phyloP scores from a whole-genome alignment of 2,888 invertebrate species.

The Pseudanteris insignis region DNA sequence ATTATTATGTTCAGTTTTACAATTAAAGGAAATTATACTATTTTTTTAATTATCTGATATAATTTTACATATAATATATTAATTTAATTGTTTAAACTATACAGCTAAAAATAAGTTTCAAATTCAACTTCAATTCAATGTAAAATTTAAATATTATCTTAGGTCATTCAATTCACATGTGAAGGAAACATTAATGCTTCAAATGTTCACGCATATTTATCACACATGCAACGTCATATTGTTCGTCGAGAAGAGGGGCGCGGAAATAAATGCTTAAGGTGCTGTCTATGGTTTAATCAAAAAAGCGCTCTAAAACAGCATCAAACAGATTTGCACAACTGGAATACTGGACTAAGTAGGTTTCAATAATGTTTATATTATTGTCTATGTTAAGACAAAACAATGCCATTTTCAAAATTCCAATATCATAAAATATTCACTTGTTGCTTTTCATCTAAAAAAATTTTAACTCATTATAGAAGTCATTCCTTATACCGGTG shows the following conservation, averaged over 20 bases:
- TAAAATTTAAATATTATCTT: background rate
- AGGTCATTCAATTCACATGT: conserved; percentile 64
- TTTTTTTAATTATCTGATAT: too few species aligned
- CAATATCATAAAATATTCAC: too few species aligned
- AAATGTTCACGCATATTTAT: conserved; percentile 74
- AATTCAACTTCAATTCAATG: too few species aligned
- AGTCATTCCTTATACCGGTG: conserved; percentile 54
- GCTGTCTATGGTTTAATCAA: conserved; percentile 80
- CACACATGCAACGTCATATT: conserved; percentile 76
- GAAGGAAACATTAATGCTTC: conserved; percentile 66
- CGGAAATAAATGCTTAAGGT: conserved; percentile 77
- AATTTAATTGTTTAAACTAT: conserved; percentile 5
- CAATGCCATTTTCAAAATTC: too few species aligned
- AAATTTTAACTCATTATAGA: conserved; percentile 48
- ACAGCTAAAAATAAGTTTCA: too few species aligned
- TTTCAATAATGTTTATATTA: too few species aligned
- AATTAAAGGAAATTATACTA: too few species aligned
- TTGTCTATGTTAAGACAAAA: too few species aligned
- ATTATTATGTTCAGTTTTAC: too few species aligned
- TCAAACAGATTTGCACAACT: conserved; percentile 56
- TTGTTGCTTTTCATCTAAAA: background rate
- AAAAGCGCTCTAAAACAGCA: conserved; percentile 69
- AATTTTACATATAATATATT: background rate
- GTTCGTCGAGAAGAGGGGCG: conserved; percentile 69
- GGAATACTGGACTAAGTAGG: conserved; percentile 53